Percentiles rank a stretch among this genome's conserved stretches.
These are phyloP conservation scores for Hoplias malabaricus DNA, from an alignment of 2,113 vertebrate genomes.

Conservation along the genomic window DNA sequence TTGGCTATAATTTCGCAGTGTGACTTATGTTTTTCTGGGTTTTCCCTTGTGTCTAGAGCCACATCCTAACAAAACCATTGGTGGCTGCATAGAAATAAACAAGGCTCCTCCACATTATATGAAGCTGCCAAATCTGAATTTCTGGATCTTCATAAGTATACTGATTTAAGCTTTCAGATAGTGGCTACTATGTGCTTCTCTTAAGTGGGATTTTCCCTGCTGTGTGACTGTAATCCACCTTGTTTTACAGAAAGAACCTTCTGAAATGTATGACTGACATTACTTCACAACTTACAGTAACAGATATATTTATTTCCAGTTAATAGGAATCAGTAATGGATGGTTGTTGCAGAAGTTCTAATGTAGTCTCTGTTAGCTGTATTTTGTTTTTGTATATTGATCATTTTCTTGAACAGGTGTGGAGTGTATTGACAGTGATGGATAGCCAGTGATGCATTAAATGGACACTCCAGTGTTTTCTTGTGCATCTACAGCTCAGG, in stretches of 20 bases:
- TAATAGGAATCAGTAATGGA: neutral
- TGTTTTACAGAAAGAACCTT: neutral
- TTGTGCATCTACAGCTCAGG: no score
- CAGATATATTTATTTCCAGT: no score
- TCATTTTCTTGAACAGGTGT: constrained; percentile 25
- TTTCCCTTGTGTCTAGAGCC: neutral
- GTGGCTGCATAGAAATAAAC: neutral
- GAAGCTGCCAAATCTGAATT: neutral
- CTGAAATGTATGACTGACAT: neutral
- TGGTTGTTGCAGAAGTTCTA: neutral
- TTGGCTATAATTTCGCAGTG: neutral
- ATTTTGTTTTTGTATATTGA: no score
- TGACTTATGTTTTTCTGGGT: neutral
- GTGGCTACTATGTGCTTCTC: no score
- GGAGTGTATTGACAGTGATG: neutral
- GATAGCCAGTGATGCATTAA: neutral
- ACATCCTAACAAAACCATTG: neutral
- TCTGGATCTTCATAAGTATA: neutral
- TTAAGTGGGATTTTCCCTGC: neutral
- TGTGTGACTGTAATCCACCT: neutral
- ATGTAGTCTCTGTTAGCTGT: neutral
- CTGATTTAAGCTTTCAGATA: neutral
- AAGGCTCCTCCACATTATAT: neutral
- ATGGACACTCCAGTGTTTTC: no score
- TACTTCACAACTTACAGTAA: neutral